Conservation (phyloP, 2,888 invertebrate species). For the Eurytoma californica region DNA sequence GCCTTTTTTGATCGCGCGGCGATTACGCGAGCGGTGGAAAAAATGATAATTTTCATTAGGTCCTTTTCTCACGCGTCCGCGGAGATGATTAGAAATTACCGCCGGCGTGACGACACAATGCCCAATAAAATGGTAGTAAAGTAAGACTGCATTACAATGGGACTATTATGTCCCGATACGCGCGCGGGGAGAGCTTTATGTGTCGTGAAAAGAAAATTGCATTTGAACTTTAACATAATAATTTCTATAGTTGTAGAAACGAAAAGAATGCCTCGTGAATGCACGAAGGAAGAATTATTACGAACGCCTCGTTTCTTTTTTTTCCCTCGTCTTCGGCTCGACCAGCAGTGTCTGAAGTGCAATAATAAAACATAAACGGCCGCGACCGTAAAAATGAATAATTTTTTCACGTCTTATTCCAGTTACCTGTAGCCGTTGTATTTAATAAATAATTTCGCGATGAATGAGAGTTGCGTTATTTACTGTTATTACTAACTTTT, state of each 20-base stretch:
- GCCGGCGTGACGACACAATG: constrained; percentile 40
- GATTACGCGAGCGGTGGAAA: neutral
- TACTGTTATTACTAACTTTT: too few species aligned
- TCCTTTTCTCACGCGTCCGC: neutral
- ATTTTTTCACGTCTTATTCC: too few species aligned
- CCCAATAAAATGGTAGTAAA: constrained; percentile 31
- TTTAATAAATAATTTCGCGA: too few species aligned
- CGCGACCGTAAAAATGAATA: too few species aligned
- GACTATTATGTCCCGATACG: constrained; percentile 30
- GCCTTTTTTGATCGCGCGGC: neutral
- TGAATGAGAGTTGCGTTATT: too few species aligned
- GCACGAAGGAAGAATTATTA: neutral
- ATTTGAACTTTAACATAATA: constrained; percentile 32
- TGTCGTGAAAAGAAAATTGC: constrained; percentile 42
- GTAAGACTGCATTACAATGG: constrained; percentile 37
- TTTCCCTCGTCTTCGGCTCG: too few species aligned
- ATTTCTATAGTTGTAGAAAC: neutral
- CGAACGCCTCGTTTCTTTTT: too few species aligned
- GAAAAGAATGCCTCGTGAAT: neutral
- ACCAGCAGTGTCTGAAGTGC: too few species aligned
- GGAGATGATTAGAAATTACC: constrained; percentile 25
- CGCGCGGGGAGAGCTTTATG: constrained; percentile 14
- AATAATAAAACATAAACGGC: too few species aligned
- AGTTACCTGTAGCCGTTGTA: too few species aligned
- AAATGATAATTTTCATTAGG: constrained; percentile 32